These are phyloP conservation scores for Puntigrus tetrazona DNA, from an alignment of 2,113 vertebrate species.

Conservation along the genomic window DNA sequence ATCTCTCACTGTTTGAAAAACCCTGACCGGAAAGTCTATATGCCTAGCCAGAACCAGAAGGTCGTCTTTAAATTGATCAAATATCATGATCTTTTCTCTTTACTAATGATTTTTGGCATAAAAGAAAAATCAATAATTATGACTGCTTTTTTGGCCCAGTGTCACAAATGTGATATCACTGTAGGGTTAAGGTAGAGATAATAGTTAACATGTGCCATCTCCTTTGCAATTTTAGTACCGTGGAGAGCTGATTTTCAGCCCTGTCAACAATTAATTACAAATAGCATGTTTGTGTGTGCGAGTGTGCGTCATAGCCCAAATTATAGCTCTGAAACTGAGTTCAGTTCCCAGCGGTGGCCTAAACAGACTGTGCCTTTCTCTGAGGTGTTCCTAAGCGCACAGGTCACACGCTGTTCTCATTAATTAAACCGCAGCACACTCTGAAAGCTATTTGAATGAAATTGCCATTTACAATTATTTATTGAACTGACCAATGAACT, in stretches of 20 bases:
- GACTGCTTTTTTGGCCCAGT: no score
- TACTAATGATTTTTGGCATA: no score
- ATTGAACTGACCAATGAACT: conserved; percentile 41
- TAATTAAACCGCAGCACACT: conserved; percentile 46
- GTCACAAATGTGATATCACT: neutral
- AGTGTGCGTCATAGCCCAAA: conserved; percentile 9
- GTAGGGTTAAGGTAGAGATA: neutral
- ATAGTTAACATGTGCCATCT: neutral
- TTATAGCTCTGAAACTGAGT: neutral
- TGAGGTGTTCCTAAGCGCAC: conserved; percentile 13
- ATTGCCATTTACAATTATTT: conserved; percentile 42
- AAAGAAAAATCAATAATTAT: no score
- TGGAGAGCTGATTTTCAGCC: neutral
- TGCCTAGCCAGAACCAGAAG: no score
- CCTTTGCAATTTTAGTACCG: neutral
- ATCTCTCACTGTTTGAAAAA: no score
- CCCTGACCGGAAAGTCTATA: no score
- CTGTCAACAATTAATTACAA: conserved; percentile 8
- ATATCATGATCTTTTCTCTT: no score
- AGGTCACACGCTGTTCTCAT: conserved; percentile 38
- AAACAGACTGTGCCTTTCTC: conserved; percentile 1
- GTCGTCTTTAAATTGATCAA: no score
- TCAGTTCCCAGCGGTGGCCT: neutral
- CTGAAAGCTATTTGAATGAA: conserved; percentile 45
- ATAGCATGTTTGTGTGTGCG: neutral